Conservation (phyloP, 2,797 vertebrate species). For the Paedocypris micromegethes region DNA sequence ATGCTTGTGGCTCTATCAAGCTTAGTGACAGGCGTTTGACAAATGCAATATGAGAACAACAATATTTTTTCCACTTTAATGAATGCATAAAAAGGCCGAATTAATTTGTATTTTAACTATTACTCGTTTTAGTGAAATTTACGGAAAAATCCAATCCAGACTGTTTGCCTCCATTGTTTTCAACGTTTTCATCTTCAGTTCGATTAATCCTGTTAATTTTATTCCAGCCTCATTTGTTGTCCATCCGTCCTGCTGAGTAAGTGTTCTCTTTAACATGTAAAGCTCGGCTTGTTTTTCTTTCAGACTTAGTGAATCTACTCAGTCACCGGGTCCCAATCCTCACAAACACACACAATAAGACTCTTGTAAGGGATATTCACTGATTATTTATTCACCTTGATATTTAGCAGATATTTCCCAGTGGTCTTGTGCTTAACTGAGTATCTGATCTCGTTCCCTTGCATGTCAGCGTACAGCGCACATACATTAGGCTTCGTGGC, state of each 20-base stretch:
- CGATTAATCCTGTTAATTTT: constrained; percentile 24
- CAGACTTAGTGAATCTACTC: neutral
- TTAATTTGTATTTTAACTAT: too few relatives aligned
- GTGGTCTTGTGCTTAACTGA: constrained; percentile 39
- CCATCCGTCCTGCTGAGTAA: constrained; percentile 11
- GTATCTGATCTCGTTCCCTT: constrained; percentile 34
- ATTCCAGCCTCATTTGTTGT: constrained; percentile 1
- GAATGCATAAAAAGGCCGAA: too few relatives aligned
- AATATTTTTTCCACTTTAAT: too few relatives aligned
- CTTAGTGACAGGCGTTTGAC: too few relatives aligned
- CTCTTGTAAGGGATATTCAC: constrained; percentile 37
- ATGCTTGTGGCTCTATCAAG: too few relatives aligned
- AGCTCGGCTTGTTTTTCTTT: constrained; percentile 16
- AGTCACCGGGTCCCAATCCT: constrained; percentile 15
- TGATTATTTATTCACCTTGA: constrained; percentile 49
- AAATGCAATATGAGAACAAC: too few relatives aligned
- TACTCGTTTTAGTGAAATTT: too few relatives aligned
- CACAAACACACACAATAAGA: constrained; percentile 41
- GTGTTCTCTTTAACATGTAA: constrained; percentile 19
- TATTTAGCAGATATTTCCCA: constrained; percentile 42
- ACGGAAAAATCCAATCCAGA: too few relatives aligned
- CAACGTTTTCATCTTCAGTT: neutral
- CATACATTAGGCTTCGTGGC: too few relatives aligned
- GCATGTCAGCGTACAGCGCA: constrained; percentile 3
- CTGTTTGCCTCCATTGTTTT: neutral